Evolutionary conservation across 2,888 invertebrate genomes (phyloP).

Genomic region (Synergus umbraculus): DNA sequence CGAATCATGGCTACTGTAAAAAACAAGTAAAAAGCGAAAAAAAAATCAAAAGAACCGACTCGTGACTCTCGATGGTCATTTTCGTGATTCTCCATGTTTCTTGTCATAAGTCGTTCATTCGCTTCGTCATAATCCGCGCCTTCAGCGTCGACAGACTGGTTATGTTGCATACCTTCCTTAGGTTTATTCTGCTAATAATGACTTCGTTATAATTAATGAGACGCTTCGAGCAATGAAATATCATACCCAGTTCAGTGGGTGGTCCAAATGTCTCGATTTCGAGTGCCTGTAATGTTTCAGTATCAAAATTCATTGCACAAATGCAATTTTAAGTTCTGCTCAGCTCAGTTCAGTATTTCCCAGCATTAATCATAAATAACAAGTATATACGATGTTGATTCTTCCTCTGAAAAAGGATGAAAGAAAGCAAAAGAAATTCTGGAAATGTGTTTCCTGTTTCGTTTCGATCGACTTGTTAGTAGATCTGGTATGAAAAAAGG

Average conservation of each 20-base stretch:
- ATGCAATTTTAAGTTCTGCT: too few species aligned
- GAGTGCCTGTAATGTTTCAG: background rate
- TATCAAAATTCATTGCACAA: background rate
- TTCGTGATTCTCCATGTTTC: constrained; percentile 8
- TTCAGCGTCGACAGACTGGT: constrained; percentile 22
- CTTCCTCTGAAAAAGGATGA: background rate
- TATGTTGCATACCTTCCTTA: constrained; percentile 9
- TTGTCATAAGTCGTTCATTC: background rate
- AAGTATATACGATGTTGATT: background rate
- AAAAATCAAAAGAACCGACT: constrained; percentile 3
- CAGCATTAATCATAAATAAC: background rate
- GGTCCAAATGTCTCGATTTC: constrained; percentile 7
- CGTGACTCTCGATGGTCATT: background rate
- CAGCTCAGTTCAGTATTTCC: background rate
- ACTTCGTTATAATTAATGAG: constrained; percentile 22
- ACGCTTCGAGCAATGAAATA: background rate
- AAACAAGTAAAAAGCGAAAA: background rate
- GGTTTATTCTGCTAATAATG: constrained; percentile 8
- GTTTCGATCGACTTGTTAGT: constrained; percentile 31
- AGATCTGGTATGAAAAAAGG: constrained; percentile 35
- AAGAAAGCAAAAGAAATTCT: background rate
- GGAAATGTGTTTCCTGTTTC: constrained; percentile 44
- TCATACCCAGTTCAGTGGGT: background rate
- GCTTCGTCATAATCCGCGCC: background rate
- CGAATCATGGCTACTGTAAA: constrained; percentile 15